Evolutionary conservation across 2,888 invertebrate species (phyloP).

Genomic region (Agonopterix subpropinquella): DNA sequence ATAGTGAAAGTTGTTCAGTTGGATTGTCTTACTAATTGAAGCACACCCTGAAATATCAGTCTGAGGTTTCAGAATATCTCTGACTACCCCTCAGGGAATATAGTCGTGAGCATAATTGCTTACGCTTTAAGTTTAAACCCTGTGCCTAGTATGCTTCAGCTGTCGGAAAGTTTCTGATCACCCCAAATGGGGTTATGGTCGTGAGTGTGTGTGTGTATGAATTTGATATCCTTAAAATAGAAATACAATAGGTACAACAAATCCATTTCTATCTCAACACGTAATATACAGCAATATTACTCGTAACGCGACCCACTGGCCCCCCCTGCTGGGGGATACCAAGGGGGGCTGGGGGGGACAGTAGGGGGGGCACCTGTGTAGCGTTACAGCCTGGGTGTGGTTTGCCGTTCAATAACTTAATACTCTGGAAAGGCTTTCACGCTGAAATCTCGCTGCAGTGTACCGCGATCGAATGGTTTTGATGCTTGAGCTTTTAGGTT

Average conservation of each 20-base stretch:
- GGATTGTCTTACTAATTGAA: too few relatives aligned
- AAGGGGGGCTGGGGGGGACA: slow-evolving; percentile 7
- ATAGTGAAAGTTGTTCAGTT: too few relatives aligned
- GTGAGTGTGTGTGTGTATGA: too few relatives aligned
- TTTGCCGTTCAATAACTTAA: slow-evolving; percentile 77
- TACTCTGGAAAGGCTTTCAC: slow-evolving; percentile 74
- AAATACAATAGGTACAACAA: background rate
- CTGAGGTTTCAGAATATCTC: too few relatives aligned
- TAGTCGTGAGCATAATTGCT: too few relatives aligned
- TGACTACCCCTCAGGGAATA: too few relatives aligned
- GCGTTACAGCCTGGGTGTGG: slow-evolving; percentile 72
- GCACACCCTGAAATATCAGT: too few relatives aligned
- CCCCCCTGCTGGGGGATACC: background rate
- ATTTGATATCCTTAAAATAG: too few relatives aligned
- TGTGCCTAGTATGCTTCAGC: too few relatives aligned
- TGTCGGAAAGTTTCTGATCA: too few relatives aligned
- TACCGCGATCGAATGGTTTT: slow-evolving; percentile 31
- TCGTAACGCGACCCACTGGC: slow-evolving; percentile 33
- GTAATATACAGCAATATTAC: slow-evolving; percentile 44
- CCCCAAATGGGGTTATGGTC: too few relatives aligned
- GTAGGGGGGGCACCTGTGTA: slow-evolving; percentile 43
- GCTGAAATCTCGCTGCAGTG: slow-evolving; percentile 67
- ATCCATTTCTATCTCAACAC: slow-evolving; percentile 39
- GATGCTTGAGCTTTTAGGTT: slow-evolving; percentile 26
- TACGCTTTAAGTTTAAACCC: too few relatives aligned